These are phyloP conservation scores for Mola mola DNA, from an alignment of 2,113 vertebrate species.

Conservation along the genomic window DNA sequence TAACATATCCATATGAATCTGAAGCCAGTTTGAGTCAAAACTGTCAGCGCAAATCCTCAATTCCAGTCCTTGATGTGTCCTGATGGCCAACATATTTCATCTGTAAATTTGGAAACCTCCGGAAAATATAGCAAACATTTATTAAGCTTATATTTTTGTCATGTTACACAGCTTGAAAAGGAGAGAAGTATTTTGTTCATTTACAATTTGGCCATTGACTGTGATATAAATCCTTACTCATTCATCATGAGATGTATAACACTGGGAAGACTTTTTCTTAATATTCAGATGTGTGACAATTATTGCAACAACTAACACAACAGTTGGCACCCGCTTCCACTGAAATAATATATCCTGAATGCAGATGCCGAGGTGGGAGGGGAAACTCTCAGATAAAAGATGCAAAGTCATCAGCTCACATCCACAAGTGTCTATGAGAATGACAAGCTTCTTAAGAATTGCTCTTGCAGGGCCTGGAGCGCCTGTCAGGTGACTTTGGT, in stretches of 20 bases:
- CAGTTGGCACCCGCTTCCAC: constrained; percentile 12
- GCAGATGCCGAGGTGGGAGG: constrained; percentile 43
- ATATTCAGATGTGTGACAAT: constrained; percentile 4
- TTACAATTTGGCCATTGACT: neutral
- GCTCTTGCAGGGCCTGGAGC: constrained; percentile 49
- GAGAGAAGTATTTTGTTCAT: neutral
- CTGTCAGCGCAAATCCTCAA: neutral
- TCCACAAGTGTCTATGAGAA: constrained; percentile 44
- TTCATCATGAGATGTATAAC: no score
- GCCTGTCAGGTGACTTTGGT: constrained; percentile 65
- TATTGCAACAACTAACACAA: constrained; percentile 5
- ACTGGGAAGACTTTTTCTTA: no score
- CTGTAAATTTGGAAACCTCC: neutral
- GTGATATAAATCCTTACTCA: neutral
- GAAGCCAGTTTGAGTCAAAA: constrained; percentile 2
- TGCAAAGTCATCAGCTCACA: constrained; percentile 50
- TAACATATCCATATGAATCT: constrained; percentile 12
- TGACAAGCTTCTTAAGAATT: constrained; percentile 56
- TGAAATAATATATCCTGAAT: constrained; percentile 34
- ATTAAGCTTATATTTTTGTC: no score
- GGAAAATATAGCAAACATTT: neutral
- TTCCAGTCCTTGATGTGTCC: neutral
- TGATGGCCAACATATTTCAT: neutral
- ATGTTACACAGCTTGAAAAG: neutral
- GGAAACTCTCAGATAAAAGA: constrained; percentile 40